Evolutionary conservation across 2,888 invertebrate genomes (phyloP), one percentile per base, ranked within the genome.

Genomic region (Allacma fusca): DNA sequence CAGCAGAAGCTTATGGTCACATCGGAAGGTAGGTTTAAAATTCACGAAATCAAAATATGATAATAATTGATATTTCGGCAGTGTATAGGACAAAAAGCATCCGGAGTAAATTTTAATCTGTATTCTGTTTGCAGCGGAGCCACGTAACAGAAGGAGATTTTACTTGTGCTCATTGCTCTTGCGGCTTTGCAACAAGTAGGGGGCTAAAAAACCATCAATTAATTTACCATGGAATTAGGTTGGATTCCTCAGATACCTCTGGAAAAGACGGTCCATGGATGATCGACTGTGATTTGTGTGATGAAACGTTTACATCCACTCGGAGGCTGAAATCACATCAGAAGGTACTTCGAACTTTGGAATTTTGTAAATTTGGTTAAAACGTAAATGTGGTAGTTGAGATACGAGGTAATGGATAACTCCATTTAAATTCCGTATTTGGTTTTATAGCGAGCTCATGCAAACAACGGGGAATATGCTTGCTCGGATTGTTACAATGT

Each of bases 1-100:
- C 23, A 62, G 72, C 24, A n/a, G 77, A 50, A 77, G 77, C 34
- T 72, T 77, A 23, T 77, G 77, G 77, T 26, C 71, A 23, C 77
- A 77, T 40, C 23, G 77, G 44, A 71, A 77, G 76, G 76, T 76
- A 70, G 21, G 29, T 34, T 29, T 62, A 21, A 21, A 9, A 68
- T 28, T 23, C 2, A 68, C 16, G 16, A 21, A 40, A 19, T 29
- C 16, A 19, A 1, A 65, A 26, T 65, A 26, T 1, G 13, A 40
- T 9, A 40, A 40, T 9, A 40, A 40, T 13, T n/a, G n/a, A n/a
- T n/a, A n/a, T n/a, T n/a, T n/a, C n/a, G n/a, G n/a, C n/a, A n/a
- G n/a, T n/a, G n/a, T n/a, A n/a, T n/a, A n/a, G n/a, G n/a, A n/a
- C n/a, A n/a, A n/a, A n/a, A n/a, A n/a, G n/a, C n/a, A n/a, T n/a